phyloP scores from a whole-genome alignment of 2,888 invertebrate genomes.

The Chironomus tentans region DNA sequence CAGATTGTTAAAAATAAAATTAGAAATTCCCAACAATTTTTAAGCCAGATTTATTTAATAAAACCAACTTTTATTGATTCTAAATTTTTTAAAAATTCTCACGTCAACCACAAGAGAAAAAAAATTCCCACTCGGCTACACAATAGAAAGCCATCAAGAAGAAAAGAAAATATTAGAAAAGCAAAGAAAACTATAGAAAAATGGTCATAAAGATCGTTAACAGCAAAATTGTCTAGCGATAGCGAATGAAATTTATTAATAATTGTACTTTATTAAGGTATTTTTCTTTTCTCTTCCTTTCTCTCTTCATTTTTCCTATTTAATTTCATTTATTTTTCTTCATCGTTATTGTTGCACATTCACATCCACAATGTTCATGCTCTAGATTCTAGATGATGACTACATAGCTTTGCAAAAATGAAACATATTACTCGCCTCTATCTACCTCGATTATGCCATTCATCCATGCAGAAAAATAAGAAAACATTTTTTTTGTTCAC shows the following conservation, averaged over 20 bases:
- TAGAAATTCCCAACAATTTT: too few relatives aligned
- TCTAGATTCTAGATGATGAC: slow-evolving; percentile 23
- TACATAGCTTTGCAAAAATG: background rate
- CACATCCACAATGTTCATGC: background rate
- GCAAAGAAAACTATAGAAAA: background rate
- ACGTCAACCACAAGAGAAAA: background rate
- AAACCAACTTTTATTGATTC: too few relatives aligned
- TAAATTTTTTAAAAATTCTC: too few relatives aligned
- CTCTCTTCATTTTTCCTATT: background rate
- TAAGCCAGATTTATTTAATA: too few relatives aligned
- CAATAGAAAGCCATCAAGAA: background rate
- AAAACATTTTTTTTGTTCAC: background rate
- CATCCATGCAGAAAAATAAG: slow-evolving; percentile 6
- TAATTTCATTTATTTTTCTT: background rate
- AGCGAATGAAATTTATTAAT: slow-evolving; percentile 14
- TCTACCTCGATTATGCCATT: background rate
- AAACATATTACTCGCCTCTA: background rate
- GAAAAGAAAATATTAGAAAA: background rate
- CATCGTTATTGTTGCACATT: background rate
- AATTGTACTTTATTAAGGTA: slow-evolving; percentile 24
- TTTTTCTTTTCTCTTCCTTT: background rate
- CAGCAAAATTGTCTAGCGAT: slow-evolving; percentile 19
- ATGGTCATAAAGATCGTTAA: slow-evolving; percentile 26
- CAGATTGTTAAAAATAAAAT: too few relatives aligned
- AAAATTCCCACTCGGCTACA: background rate